These are phyloP conservation scores for Neodon shergylaensis DNA, from an alignment of 2,113 vertebrate species.

Conservation along the genomic window DNA sequence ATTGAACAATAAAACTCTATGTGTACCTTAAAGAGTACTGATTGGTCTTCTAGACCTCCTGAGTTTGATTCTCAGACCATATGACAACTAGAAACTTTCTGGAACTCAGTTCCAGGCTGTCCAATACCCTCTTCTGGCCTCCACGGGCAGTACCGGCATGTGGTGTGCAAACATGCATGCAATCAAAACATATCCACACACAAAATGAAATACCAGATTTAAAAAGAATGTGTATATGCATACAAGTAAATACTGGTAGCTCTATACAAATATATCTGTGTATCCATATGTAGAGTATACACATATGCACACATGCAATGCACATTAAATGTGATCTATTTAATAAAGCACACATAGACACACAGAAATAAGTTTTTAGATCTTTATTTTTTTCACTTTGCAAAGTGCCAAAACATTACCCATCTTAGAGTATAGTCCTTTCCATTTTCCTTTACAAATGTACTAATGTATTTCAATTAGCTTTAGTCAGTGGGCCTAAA, in stretches of 20 bases:
- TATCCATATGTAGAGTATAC: background rate
- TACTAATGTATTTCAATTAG: background rate
- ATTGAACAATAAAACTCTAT: slow-evolving; percentile 11
- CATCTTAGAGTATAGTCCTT: background rate
- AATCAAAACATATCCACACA: background rate
- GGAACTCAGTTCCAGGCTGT: background rate
- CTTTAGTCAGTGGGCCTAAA: background rate
- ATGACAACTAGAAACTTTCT: background rate
- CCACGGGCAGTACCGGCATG: background rate
- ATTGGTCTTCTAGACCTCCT: background rate
- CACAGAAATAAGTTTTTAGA: background rate
- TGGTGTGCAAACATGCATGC: background rate
- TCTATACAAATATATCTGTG: background rate
- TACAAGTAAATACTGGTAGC: background rate
- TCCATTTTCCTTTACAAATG: background rate
- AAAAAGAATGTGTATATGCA: background rate
- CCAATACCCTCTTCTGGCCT: background rate
- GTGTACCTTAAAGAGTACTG: background rate
- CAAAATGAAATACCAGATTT: background rate
- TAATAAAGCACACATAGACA: background rate
- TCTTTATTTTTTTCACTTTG: background rate
- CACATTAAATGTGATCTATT: background rate
- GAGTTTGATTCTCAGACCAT: background rate
- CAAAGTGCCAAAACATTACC: background rate
- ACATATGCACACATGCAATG: background rate